Conservation (phyloP, 2,888 invertebrate species). For the Tryphoninae sp. region DNA sequence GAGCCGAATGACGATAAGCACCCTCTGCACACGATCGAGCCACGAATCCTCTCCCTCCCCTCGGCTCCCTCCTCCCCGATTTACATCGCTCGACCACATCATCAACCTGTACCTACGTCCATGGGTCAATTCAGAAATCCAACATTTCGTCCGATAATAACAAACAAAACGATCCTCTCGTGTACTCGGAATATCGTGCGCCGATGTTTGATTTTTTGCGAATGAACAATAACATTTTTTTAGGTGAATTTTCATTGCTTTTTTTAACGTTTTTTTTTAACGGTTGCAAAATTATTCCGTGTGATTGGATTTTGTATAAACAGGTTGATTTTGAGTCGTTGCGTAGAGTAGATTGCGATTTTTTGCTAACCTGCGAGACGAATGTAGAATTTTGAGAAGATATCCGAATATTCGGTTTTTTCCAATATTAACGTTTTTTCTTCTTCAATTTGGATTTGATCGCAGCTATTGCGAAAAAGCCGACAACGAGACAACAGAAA, state of each 20-base stretch:
- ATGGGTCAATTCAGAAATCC: not conserved
- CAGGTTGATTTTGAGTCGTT: no score
- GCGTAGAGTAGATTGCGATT: no score
- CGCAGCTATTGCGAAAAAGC: slow-evolving; percentile 83
- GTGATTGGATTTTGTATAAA: no score
- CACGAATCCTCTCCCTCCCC: slow-evolving; percentile 1
- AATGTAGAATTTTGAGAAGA: not conserved
- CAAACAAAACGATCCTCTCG: not conserved
- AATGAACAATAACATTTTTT: not conserved
- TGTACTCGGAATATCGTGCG: not conserved
- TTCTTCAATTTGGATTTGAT: slow-evolving; percentile 50
- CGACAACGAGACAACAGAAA: slow-evolving; percentile 85
- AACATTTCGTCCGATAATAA: not conserved
- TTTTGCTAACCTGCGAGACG: no score
- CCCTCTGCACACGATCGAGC: slow-evolving; percentile 33
- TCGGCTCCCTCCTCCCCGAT: not conserved
- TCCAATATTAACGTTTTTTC: not conserved
- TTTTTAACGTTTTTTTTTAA: not conserved
- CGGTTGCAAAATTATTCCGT: no score
- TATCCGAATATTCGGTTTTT: not conserved
- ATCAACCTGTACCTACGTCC: not conserved
- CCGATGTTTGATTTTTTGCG: not conserved
- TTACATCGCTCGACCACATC: slow-evolving; percentile 2
- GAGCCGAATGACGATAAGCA: slow-evolving; percentile 60
- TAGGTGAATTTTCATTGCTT: not conserved